phyloP scores from a whole-genome alignment of 2,888 invertebrate species.

The Prenolepis imparis region DNA sequence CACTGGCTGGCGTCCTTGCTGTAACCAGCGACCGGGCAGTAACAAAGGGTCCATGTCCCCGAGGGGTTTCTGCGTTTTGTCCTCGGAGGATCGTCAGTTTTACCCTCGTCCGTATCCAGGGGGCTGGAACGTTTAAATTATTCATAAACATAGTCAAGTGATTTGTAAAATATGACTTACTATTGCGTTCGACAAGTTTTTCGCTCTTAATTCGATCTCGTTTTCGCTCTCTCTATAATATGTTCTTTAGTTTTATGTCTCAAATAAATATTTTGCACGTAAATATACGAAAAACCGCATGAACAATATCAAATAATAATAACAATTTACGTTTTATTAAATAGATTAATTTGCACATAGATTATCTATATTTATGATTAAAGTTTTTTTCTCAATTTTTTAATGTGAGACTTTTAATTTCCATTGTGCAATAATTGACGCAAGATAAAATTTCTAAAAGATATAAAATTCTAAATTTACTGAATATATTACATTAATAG shows the following conservation, averaged over 20 bases:
- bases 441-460: neutral
- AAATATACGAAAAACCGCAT: neutral
- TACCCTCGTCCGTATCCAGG: constrained; percentile 69
- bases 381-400: neutral
- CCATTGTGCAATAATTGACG: neutral
- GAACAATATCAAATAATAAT: neutral
- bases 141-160: constrained; percentile 80
- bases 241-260: neutral
- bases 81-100: constrained; percentile 73
- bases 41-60: constrained; percentile 72
- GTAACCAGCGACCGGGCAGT: constrained; percentile 70
- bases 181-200: constrained; percentile 61
- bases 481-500: neutral
- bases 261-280: neutral
- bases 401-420: neutral
- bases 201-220: constrained; percentile 56
- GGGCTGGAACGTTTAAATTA: constrained; percentile 77
- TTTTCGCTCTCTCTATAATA: neutral
- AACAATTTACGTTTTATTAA: neutral
- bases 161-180: constrained; percentile 79
- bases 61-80: constrained; percentile 75
- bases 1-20: constrained; percentile 68
- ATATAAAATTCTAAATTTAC: neutral
- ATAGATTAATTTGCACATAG: neutral
- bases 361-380: neutral